Conservation (phyloP, 2,888 invertebrate species). For the Harmothoe impar region DNA sequence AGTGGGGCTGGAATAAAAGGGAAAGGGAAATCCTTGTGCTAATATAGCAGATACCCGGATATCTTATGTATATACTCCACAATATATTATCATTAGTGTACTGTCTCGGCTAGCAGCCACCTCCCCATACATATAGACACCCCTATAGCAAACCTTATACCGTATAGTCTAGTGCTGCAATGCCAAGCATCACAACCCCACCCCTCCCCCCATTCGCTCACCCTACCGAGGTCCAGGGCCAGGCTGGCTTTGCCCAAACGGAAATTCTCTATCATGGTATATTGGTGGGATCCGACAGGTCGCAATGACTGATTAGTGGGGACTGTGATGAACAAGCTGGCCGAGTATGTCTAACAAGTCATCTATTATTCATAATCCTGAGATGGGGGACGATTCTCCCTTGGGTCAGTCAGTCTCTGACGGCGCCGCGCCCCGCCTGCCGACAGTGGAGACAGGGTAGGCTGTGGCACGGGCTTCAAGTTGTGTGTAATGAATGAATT, state of each 20-base stretch:
- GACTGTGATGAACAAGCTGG: constrained; percentile 44
- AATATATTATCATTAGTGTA: too few species aligned
- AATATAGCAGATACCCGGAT: too few species aligned
- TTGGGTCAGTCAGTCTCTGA: background rate
- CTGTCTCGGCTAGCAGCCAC: too few species aligned
- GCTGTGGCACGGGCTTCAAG: constrained; percentile 3
- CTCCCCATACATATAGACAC: too few species aligned
- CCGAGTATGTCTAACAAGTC: constrained; percentile 39
- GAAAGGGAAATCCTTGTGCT: too few species aligned
- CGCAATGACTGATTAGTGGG: constrained; percentile 49
- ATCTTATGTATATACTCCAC: too few species aligned
- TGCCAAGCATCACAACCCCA: background rate
- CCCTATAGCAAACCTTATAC: too few species aligned
- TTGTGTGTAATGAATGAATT: constrained; percentile 46
- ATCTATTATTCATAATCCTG: constrained; percentile 34
- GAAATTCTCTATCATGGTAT: constrained; percentile 50
- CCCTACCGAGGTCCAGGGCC: background rate
- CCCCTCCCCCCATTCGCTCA: background rate
- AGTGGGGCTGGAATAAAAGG: too few species aligned
- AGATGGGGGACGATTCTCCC: background rate
- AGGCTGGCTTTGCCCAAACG: background rate
- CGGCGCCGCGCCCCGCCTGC: background rate
- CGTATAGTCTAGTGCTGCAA: background rate
- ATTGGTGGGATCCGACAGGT: constrained; percentile 8
- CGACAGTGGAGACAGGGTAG: background rate